Percentiles rank a stretch among this genome's conserved stretches.
phyloP scores from a whole-genome alignment of 1,140 invertebrate genomes.

The Eurytemora carolleeae region DNA sequence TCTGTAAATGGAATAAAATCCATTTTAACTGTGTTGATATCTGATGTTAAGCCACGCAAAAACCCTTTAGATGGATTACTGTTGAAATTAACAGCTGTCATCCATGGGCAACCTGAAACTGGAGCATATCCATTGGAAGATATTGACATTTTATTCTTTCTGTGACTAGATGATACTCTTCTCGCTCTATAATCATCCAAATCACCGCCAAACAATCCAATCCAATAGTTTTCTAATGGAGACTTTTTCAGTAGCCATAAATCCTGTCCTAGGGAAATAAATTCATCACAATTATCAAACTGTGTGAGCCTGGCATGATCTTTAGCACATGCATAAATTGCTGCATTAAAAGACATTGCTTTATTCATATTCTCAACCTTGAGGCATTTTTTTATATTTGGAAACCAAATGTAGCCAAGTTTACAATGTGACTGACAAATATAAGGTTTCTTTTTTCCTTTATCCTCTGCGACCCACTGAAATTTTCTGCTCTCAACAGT shows the following conservation, averaged over 20 bases:
- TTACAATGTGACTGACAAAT: neutral
- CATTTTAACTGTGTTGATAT: neutral
- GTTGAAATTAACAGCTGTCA: neutral
- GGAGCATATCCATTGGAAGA: neutral
- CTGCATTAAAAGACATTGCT: neutral
- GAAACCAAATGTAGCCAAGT: neutral
- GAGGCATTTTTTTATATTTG: neutral
- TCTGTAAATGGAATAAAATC: no score
- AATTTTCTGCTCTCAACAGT: neutral
- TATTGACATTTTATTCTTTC: neutral
- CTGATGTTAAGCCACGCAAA: neutral
- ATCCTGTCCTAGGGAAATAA: neutral
- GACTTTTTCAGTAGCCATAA: neutral
- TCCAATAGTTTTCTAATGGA: neutral
- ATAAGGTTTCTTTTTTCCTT: neutral
- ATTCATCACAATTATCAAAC: neutral
- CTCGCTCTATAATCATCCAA: neutral
- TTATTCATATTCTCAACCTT: neutral
- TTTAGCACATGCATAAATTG: neutral
- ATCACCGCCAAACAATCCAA: neutral
- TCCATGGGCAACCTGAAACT: neutral
- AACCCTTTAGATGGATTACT: neutral
- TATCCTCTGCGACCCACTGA: neutral
- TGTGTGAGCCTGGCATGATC: neutral
- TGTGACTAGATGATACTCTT: neutral